Conservation (phyloP, 2,113 vertebrate species). For the Aspidoscelis tigris region DNA sequence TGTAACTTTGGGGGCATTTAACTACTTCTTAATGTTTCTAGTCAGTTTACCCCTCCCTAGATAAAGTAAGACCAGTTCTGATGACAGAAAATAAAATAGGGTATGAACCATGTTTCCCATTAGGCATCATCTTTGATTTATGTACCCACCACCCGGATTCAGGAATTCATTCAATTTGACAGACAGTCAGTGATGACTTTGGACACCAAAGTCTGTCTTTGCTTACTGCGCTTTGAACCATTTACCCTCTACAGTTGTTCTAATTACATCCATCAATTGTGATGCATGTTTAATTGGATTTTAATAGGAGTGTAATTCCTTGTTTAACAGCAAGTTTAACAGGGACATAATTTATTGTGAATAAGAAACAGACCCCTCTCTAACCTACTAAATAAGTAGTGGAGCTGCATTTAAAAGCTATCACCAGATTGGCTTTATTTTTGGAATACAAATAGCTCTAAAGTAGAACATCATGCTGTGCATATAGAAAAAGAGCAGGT, state of each 20-base stretch:
- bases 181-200: slow-evolving; percentile 12
- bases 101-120: background rate
- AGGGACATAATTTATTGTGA: slow-evolving; percentile 59
- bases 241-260: slow-evolving; percentile 56
- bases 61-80: background rate
- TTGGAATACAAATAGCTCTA: slow-evolving; percentile 46
- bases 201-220: slow-evolving; percentile 17
- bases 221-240: slow-evolving; percentile 40
- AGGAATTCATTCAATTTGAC: background rate
- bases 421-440: slow-evolving; percentile 4
- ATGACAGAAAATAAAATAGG: background rate
- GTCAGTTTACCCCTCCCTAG: background rate
- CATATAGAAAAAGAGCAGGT: slow-evolving; percentile 1
- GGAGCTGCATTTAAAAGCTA: slow-evolving; percentile 52
- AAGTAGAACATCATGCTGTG: slow-evolving; percentile 46
- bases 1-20: background rate
- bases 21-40: background rate
- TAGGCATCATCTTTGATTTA: background rate
- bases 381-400: slow-evolving; percentile 52
- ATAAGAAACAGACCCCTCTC: slow-evolving; percentile 36
- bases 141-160: background rate
- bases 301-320: slow-evolving; percentile 63
- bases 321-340: slow-evolving; percentile 64
- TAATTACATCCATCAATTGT: slow-evolving; percentile 69
- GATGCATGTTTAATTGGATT: slow-evolving; percentile 66